Evolutionary conservation across 2,888 invertebrate genomes (phyloP).

Genomic region (Dolichomitus sp.): DNA sequence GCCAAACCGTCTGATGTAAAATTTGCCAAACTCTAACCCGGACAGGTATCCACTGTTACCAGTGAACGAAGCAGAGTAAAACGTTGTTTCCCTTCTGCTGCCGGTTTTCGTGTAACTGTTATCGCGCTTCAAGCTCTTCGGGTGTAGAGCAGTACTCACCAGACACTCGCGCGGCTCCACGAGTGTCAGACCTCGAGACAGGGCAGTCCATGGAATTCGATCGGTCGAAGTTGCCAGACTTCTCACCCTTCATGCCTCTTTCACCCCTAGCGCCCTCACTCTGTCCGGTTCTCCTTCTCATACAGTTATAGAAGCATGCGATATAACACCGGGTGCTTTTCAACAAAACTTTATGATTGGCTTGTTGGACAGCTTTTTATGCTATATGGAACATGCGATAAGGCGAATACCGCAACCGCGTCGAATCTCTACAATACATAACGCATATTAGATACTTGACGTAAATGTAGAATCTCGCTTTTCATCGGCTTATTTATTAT

Average conservation of each 20-base stretch:
- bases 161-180: background rate
- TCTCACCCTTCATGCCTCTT: slow-evolving; percentile 21
- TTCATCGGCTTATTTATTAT: slow-evolving; percentile 5
- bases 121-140: slow-evolving; percentile 29
- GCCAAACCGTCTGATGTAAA: slow-evolving; percentile 3
- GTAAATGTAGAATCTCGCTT: background rate
- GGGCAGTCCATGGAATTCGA: slow-evolving; percentile 48
- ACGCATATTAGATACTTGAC: background rate
- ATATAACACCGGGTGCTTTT: slow-evolving; percentile 31
- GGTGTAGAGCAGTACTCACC: slow-evolving; percentile 5
- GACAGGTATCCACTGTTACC: slow-evolving; percentile 38
- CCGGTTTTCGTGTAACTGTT: slow-evolving; percentile 38
- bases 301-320: slow-evolving; percentile 3
- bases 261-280: slow-evolving; percentile 28
- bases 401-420: slow-evolving; percentile 18
- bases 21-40: slow-evolving; percentile 33
- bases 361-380: slow-evolving; percentile 49
- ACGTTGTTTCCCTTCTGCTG: slow-evolving; percentile 34
- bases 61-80: background rate
- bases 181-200: slow-evolving; percentile 38
- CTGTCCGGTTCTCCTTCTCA: slow-evolving; percentile 39
- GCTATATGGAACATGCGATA: slow-evolving; percentile 43
- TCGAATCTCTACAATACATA: background rate
- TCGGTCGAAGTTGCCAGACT: slow-evolving; percentile 51
- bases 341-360: slow-evolving; percentile 54